These are phyloP conservation scores for Thermophis baileyi DNA, from an alignment of 2,113 vertebrate genomes.

Conservation along the genomic window DNA sequence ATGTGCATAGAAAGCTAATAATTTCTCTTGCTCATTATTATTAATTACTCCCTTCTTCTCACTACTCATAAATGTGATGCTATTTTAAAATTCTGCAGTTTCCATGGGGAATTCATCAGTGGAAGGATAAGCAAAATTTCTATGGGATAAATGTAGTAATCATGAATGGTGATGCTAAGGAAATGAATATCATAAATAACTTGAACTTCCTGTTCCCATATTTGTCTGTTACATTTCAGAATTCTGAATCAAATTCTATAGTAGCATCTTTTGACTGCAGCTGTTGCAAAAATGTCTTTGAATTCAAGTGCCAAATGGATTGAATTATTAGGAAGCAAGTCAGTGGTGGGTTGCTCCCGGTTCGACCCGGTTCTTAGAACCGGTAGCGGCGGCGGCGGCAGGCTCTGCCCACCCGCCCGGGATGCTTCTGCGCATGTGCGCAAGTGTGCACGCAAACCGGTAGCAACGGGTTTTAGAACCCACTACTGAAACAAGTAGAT, in stretches of 20 bases:
- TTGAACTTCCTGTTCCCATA: neutral
- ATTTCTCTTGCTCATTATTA: neutral
- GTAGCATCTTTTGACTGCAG: neutral
- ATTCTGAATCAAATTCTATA: neutral
- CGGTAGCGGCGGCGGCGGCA: too few species aligned
- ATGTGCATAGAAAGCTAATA: neutral
- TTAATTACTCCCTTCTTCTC: neutral
- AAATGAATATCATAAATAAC: neutral
- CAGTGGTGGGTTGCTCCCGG: too few species aligned
- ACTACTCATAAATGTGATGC: neutral
- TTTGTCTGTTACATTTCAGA: neutral
- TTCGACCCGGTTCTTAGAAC: too few species aligned
- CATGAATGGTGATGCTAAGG: neutral
- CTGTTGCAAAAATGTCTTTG: neutral
- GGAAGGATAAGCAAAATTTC: neutral
- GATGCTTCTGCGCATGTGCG: too few species aligned
- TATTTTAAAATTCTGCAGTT: slow-evolving; percentile 21
- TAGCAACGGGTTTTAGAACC: too few species aligned
- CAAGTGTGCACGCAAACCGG: too few species aligned
- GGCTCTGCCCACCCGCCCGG: too few species aligned
- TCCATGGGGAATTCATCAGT: slow-evolving; percentile 12
- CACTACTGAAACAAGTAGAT: too few species aligned
- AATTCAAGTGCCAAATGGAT: neutral
- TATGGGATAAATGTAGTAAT: neutral
- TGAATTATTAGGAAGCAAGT: neutral